Conservation (phyloP, 1,140 invertebrate genomes). For the Drosophila guanche region DNA sequence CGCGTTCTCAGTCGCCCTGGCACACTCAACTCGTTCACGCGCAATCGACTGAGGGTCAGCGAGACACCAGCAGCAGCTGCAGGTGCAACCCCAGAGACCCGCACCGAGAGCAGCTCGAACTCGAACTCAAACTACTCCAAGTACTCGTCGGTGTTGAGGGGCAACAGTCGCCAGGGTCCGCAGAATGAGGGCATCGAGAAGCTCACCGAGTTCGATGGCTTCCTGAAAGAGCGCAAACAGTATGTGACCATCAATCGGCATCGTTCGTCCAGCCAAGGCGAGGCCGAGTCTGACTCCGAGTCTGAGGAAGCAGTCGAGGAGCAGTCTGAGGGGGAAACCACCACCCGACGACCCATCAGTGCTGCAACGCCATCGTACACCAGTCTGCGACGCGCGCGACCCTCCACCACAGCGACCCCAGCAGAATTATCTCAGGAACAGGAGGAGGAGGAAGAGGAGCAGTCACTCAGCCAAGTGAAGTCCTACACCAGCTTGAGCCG, state of each 20-base stretch:
- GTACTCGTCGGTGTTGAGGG: conserved; percentile 82
- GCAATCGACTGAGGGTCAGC: conserved; percentile 53
- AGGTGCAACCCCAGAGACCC: not conserved
- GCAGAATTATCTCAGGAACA: conserved; percentile 61
- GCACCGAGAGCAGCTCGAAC: conserved; percentile 8
- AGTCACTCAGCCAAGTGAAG: conserved; percentile 49
- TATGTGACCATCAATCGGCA: conserved; percentile 86
- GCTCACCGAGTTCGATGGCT: conserved; percentile 84
- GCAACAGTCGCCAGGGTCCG: conserved; percentile 87
- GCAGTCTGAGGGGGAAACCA: conserved; percentile 52
- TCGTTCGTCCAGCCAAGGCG: conserved; percentile 52
- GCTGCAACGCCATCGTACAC: conserved; percentile 86
- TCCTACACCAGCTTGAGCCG: conserved; percentile 66
- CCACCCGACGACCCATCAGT: conserved; percentile 42
- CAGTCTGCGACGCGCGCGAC: conserved; percentile 87
- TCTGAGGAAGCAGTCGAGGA: conserved; percentile 74
- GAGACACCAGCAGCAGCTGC: not conserved
- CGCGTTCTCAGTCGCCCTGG: conserved; percentile 86
- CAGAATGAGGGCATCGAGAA: conserved; percentile 89
- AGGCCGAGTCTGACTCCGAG: conserved; percentile 53
- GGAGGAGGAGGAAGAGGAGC: conserved; percentile 67
- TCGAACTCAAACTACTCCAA: conserved; percentile 53
- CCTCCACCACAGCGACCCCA: conserved; percentile 83
- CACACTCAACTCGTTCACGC: conserved; percentile 58
- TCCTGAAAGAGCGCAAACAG: conserved; percentile 81